Conservation (phyloP, 1,140 invertebrate genomes). For the Lamellibrachia luymesi region DNA sequence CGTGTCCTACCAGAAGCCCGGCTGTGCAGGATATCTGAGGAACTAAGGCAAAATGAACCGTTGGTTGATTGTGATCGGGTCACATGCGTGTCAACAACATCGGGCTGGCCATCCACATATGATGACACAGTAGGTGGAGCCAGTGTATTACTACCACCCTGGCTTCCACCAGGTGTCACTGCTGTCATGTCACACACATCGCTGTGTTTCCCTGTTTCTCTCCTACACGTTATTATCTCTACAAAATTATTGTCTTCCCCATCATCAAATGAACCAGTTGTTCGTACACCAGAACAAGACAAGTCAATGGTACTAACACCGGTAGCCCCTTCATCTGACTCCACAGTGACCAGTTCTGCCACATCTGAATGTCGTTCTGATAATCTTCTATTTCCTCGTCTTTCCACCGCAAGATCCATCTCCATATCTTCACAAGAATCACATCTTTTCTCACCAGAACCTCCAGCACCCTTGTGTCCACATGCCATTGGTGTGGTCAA, state of each 20-base stretch:
- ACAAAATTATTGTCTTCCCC: background rate
- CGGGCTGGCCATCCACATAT: background rate
- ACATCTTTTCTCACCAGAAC: background rate
- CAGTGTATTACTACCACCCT: no score
- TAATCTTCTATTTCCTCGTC: background rate
- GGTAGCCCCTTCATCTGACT: background rate
- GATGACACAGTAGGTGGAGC: no score
- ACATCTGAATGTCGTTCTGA: background rate
- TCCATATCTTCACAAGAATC: background rate
- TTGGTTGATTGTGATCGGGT: background rate
- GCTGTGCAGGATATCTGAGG: background rate
- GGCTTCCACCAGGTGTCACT: background rate
- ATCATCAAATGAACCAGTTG: background rate
- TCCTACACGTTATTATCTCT: background rate
- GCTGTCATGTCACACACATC: background rate
- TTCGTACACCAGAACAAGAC: background rate
- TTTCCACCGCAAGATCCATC: background rate
- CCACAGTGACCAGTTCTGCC: background rate
- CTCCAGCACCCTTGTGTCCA: background rate
- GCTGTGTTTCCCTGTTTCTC: background rate
- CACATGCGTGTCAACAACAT: background rate
- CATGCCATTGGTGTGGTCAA: background rate
- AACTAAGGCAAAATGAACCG: background rate
- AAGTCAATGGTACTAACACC: background rate
- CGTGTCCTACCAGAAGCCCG: background rate